phyloP scores from a whole-genome alignment of 2,888 invertebrate genomes.

The Lasioglossum oenotherae region DNA sequence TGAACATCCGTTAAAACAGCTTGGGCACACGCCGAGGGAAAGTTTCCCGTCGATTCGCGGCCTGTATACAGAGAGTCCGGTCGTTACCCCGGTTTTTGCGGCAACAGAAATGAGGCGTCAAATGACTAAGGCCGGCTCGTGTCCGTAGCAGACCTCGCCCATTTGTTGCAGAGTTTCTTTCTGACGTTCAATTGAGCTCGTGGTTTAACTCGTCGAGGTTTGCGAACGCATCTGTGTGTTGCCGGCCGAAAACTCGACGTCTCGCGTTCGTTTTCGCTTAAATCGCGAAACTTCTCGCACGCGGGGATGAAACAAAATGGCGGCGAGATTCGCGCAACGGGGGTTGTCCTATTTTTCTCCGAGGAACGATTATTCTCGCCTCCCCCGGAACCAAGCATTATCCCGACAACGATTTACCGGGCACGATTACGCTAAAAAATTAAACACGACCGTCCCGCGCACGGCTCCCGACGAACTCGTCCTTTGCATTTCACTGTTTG shows the following conservation, averaged over 20 bases:
- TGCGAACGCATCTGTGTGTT: conserved; percentile 66
- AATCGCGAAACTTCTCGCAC: conserved; percentile 60
- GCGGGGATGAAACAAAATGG: conserved; percentile 44
- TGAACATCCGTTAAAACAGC: conserved; percentile 33
- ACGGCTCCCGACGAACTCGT: neutral
- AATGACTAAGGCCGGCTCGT: conserved; percentile 72
- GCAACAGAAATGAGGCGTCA: conserved; percentile 77
- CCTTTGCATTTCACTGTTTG: neutral
- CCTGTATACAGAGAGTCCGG: conserved; percentile 58
- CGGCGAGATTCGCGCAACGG: conserved; percentile 22
- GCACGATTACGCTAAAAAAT: conserved; percentile 23
- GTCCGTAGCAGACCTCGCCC: conserved; percentile 73
- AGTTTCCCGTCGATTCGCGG: conserved; percentile 61
- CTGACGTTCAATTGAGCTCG: conserved; percentile 73
- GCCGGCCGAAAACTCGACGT: conserved; percentile 46
- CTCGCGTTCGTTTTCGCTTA: conserved; percentile 58
- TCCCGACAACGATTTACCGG: conserved; percentile 13
- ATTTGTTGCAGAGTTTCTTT: conserved; percentile 77
- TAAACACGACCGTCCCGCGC: neutral
- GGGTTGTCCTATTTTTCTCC: conserved; percentile 45
- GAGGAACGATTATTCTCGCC: conserved; percentile 49
- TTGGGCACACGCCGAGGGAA: conserved; percentile 25
- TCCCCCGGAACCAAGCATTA: neutral
- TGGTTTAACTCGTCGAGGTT: conserved; percentile 72
- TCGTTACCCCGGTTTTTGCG: conserved; percentile 73